Evolutionary conservation across 2,113 vertebrate genomes (phyloP).

Genomic region (Paradoxurus hermaphroditus): DNA sequence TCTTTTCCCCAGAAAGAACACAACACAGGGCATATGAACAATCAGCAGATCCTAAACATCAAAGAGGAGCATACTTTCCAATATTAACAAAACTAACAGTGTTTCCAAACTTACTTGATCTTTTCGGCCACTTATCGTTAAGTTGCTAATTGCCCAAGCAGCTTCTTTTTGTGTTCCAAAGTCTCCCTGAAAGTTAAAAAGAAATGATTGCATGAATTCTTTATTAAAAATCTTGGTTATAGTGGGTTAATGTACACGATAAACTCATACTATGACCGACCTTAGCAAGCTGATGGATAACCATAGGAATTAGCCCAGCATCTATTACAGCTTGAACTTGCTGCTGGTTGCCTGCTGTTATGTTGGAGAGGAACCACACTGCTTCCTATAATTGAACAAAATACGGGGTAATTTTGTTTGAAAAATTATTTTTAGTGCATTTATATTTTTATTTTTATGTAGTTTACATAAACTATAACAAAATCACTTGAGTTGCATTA

Average conservation of each 20-base stretch:
- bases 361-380: constrained; percentile 99
- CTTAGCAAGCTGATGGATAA: constrained; percentile 99
- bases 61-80: neutral
- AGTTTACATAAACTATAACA: constrained; percentile 11
- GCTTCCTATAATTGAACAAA: constrained; percentile 91
- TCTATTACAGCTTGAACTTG: constrained; percentile 99
- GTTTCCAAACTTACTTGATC: constrained; percentile 90
- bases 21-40: neutral
- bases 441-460: constrained; percentile 27
- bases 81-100: neutral
- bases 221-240: constrained; percentile 24
- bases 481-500: constrained; percentile 9
- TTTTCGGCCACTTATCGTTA: constrained; percentile 99
- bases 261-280: constrained; percentile 83
- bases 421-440: constrained; percentile 13
- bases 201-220: constrained; percentile 67
- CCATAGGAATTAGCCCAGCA: constrained; percentile 98
- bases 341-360: constrained; percentile 99
- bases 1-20: neutral
- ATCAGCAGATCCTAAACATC: neutral
- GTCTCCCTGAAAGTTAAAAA: constrained; percentile 90
- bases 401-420: constrained; percentile 59
- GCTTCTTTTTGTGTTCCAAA: constrained; percentile 99
- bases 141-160: constrained; percentile 99
- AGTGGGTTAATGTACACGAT: constrained; percentile 47